These are phyloP conservation scores for Neotragus pygmaeus DNA, from an alignment of 2,113 vertebrate species.

Conservation along the genomic window DNA sequence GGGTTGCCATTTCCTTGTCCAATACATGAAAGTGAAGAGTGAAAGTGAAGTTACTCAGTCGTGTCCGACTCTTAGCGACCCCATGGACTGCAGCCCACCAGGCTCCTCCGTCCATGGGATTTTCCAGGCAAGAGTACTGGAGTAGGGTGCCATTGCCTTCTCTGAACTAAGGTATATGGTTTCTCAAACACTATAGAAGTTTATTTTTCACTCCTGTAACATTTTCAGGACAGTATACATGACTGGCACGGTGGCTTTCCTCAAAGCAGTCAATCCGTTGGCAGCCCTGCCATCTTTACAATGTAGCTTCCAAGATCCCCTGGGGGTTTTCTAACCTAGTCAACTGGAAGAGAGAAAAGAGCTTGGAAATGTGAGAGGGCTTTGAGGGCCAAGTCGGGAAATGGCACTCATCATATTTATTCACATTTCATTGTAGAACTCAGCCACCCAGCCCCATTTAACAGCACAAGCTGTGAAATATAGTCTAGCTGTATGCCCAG, in stretches of 20 bases:
- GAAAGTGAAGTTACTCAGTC: no score
- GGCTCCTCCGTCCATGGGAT: no score
- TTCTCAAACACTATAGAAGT: not conserved
- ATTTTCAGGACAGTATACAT: not conserved
- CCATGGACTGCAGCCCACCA: no score
- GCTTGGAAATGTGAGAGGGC: not conserved
- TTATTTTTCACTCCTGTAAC: not conserved
- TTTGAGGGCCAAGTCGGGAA: not conserved
- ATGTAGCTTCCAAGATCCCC: not conserved
- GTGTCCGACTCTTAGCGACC: no score
- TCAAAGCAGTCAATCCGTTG: rapidly evolving
- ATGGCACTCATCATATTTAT: not conserved
- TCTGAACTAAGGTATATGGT: not conserved
- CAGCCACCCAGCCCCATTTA: not conserved
- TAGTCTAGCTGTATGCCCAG: not conserved
- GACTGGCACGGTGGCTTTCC: not conserved
- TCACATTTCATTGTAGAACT: not conserved
- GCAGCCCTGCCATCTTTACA: not conserved
- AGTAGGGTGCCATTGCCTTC: no score
- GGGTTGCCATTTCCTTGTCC: no score
- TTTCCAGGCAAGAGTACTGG: no score
- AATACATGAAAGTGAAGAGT: no score
- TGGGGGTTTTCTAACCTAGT: not conserved
- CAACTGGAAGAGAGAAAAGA: not conserved
- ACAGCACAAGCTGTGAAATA: not conserved